Base-by-base conservation (phyloP, 2,888 invertebrate genomes). In the Muscina levida region DNA sequence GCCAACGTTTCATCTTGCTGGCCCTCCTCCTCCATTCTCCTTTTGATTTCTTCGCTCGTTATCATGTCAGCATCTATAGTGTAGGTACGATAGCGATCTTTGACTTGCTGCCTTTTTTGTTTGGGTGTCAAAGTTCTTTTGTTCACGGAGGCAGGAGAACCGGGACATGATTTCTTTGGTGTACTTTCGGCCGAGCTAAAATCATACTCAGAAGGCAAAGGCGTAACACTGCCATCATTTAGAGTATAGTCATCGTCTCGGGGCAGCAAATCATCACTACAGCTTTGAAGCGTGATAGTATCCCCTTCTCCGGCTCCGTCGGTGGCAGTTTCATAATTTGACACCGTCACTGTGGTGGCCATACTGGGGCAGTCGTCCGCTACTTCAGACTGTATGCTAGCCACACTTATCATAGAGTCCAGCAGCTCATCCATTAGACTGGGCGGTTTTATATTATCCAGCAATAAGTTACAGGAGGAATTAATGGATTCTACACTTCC, bases 361-460 rank as follows among this genome's bases (percentile, higher is more conserved):
- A 91, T 84, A 68, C 89, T 90, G 8, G 85, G 84, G 57, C 95
- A 95, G 0, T 85, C 87, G 75, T 95, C 95, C 0, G 93, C 95
- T 2, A 94, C 92, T 90, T 96, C 96, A 0, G 95, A 96, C 26
- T 94, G 94, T 76, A 96, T 94, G 87, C 96, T 97, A 0, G 95
- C 95, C 0, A 97, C 95, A 72, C 96, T 97, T 13, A 95, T 91
- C 94, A 96, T 95, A 83, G 96, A 97, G 85, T 97, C 97, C 1
- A 93, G 85, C 4, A 94, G 89, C 84, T 94, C 92, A 76, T 95
- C 95, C 94, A 96, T 94, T 82, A 95, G 93, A 0, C 96, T 95
- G 0, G 97, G 96, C 2, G 97, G 96, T 87, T 95, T 95, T 2
- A 96, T 93, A 82, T 95, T 94, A 39, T 97, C 97, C 72, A 96